Evolutionary conservation across 2,797 vertebrate species (phyloP).

Genomic region (Ptychobarbus kaznakovi): DNA sequence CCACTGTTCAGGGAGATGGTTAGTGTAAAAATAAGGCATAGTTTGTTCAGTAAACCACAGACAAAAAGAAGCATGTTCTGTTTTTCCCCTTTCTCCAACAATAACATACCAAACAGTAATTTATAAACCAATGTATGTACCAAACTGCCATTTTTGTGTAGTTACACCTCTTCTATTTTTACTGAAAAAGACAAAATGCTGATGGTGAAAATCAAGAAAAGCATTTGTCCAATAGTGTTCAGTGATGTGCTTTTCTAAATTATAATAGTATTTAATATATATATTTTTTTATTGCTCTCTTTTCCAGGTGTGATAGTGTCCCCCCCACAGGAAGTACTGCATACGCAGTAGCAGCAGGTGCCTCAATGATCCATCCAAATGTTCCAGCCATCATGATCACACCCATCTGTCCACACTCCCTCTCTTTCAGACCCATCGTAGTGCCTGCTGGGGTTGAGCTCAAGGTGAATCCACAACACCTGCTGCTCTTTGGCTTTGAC

Average conservation of each 20-base stretch:
- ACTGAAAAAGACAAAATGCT: not conserved
- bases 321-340: constrained; percentile 84
- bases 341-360: constrained; percentile 82
- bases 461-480: constrained; percentile 63
- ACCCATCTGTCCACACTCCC: constrained; percentile 85
- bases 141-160: not conserved
- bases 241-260: not conserved
- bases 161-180: not conserved
- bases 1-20: constrained; percentile 86
- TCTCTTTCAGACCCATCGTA: constrained; percentile 85
- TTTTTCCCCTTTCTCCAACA: not conserved
- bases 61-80: too few relatives aligned
- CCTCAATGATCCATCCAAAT: constrained; percentile 87
- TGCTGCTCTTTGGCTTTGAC: not conserved
- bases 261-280: not conserved
- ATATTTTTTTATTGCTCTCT: not conserved
- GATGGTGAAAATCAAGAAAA: not conserved
- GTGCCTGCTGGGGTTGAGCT: constrained; percentile 85
- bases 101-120: not conserved
- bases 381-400: constrained; percentile 87
- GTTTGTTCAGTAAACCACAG: too few relatives aligned
- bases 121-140: not conserved
- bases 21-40: constrained; percentile 28
- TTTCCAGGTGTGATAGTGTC: constrained; percentile 82
- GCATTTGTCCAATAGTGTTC: not conserved